Evolutionary conservation across 2,797 vertebrate genomes (phyloP).

Genomic region (Protonibea diacanthus): DNA sequence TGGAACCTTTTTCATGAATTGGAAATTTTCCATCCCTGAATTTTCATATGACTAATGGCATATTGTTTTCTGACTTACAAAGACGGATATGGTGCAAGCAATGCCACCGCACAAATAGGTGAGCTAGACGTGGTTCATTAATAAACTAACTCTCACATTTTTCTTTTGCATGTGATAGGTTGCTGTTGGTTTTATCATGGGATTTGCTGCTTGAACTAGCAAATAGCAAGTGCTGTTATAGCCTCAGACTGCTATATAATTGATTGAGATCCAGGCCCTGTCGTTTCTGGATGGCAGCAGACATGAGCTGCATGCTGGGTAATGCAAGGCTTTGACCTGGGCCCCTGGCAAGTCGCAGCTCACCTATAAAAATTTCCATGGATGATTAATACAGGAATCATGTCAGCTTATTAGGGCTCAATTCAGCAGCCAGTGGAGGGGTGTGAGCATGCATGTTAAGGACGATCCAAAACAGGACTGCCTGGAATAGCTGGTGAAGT

Average conservation of each 20-base stretch:
- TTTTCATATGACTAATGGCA: slow-evolving; percentile 78
- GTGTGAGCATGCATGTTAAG: slow-evolving; percentile 65
- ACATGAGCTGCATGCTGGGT: slow-evolving; percentile 52
- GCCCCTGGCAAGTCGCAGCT: slow-evolving; percentile 41
- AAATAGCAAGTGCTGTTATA: slow-evolving; percentile 61
- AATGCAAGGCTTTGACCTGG: slow-evolving; percentile 58
- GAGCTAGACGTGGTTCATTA: slow-evolving; percentile 71
- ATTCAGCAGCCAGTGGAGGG: slow-evolving; percentile 50
- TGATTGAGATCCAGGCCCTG: slow-evolving; percentile 67
- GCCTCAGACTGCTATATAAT: slow-evolving; percentile 64
- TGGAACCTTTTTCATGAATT: slow-evolving; percentile 72
- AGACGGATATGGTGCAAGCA: slow-evolving; percentile 67
- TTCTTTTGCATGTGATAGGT: slow-evolving; percentile 73
- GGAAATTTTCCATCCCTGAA: slow-evolving; percentile 72
- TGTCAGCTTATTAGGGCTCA: slow-evolving; percentile 65
- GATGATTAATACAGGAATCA: slow-evolving; percentile 77
- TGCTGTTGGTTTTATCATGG: slow-evolving; percentile 75
- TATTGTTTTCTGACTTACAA: slow-evolving; percentile 77
- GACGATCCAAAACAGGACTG: slow-evolving; percentile 38
- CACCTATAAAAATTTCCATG: slow-evolving; percentile 73
- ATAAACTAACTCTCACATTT: slow-evolving; percentile 73
- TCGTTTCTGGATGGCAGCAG: slow-evolving; percentile 53
- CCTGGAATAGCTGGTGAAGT: slow-evolving; percentile 27
- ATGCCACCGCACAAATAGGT: slow-evolving; percentile 71
- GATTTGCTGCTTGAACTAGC: slow-evolving; percentile 77